These are phyloP conservation scores for Griposia aprilina DNA, from an alignment of 2,888 invertebrate genomes.

Conservation along the genomic window DNA sequence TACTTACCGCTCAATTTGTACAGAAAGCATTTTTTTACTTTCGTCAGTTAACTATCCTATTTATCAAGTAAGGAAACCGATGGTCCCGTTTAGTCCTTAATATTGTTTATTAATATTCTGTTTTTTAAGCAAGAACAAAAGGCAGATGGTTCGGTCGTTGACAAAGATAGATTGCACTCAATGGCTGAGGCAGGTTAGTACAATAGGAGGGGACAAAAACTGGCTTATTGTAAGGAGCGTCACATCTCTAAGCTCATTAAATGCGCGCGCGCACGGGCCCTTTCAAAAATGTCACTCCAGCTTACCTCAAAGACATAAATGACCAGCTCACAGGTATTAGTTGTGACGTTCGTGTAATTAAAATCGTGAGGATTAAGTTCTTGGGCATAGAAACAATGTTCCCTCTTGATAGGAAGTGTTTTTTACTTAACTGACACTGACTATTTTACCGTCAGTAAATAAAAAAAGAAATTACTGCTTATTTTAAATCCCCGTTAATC, in stretches of 20 bases:
- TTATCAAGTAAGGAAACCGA: constrained; percentile 64
- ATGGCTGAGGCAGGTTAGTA: constrained; percentile 76
- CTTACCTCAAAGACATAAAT: constrained; percentile 76
- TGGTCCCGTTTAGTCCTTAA: constrained; percentile 74
- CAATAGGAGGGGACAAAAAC: constrained; percentile 81
- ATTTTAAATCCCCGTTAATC: constrained; percentile 36
- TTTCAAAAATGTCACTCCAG: constrained; percentile 84
- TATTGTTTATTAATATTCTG: constrained; percentile 85
- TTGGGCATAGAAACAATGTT: constrained; percentile 51
- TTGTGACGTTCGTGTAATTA: constrained; percentile 81
- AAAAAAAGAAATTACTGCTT: constrained; percentile 21
- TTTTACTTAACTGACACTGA: constrained; percentile 18
- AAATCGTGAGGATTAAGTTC: constrained; percentile 73
- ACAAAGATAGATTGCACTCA: constrained; percentile 86
- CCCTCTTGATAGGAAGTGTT: constrained; percentile 36
- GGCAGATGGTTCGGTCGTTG: constrained; percentile 80
- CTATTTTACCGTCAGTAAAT: constrained; percentile 33
- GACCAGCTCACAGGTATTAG: constrained; percentile 74
- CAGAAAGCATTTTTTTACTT: constrained; percentile 38
- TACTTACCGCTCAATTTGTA: constrained; percentile 42
- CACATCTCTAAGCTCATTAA: constrained; percentile 82
- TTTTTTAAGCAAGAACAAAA: constrained; percentile 88
- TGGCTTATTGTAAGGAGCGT: constrained; percentile 77
- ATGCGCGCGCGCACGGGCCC: constrained; percentile 80
- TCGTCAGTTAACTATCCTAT: constrained; percentile 62